Conservation (phyloP, 2,113 vertebrate genomes). For the Pangasianodon hypophthalmus region DNA sequence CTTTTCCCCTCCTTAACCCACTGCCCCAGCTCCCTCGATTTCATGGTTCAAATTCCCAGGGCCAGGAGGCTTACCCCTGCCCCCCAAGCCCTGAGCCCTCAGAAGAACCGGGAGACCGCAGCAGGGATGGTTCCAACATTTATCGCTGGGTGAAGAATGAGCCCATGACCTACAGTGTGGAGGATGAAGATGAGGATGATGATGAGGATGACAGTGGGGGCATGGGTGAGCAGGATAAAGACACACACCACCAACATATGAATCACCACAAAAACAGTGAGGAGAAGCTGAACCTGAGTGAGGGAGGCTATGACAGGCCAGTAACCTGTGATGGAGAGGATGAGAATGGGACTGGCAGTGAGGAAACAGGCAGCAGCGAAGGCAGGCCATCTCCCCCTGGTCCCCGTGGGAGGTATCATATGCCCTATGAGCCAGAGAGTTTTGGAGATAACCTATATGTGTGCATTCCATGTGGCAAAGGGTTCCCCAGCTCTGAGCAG, state of each 20-base stretch:
- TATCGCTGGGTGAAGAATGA: constrained; percentile 98
- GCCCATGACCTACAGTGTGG: constrained; percentile 78
- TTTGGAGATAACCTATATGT: constrained; percentile 97
- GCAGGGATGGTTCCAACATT: constrained; percentile 70
- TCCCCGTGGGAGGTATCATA: constrained; percentile 86
- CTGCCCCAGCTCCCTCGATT: constrained; percentile 72
- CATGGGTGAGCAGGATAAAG: constrained; percentile 68
- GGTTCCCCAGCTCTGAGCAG: constrained; percentile 97
- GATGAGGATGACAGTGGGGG: constrained; percentile 86
- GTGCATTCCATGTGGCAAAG: constrained; percentile 97
- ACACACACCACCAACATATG: constrained; percentile 57
- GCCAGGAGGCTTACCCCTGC: constrained; percentile 70
- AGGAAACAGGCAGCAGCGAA: constrained; percentile 95
- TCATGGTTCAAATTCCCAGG: constrained; percentile 67
- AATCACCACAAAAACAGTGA: constrained; percentile 72
- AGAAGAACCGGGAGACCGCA: constrained; percentile 74
- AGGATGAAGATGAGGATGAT: constrained; percentile 83
- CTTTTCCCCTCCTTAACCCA: constrained; percentile 73
- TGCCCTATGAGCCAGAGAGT: constrained; percentile 93
- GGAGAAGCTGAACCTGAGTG: constrained; percentile 68
- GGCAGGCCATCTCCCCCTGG: constrained; percentile 84
- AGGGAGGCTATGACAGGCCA: constrained; percentile 65
- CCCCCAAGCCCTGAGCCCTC: constrained; percentile 77
- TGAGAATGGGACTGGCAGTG: constrained; percentile 87
- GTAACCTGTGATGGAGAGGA: constrained; percentile 80